Base-by-base conservation (phyloP, 92 coral and sea anemone species). In the Umimayanthus chanpuru region DNA sequence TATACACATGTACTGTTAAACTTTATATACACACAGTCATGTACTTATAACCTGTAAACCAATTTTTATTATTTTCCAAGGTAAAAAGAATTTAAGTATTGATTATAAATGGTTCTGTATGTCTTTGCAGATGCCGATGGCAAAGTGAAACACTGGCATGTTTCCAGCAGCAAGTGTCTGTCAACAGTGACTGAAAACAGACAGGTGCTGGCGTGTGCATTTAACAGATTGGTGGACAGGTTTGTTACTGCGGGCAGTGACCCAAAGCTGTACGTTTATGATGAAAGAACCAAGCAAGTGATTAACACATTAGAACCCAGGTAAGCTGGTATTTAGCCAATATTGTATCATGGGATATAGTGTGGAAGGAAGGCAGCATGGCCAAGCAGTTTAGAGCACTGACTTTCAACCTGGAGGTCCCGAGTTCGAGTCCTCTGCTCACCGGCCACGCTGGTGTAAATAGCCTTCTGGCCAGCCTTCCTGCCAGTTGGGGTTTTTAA, bases 231-330 rank as follows among this genome's bases (percentile, higher is more conserved):
- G 38, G 97, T 94, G 10, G 86, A 91, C 81, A 90, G 81, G 88
- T 97, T 95, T 87, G 92, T 95, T 70, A 97, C 99, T 11, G 95
- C 96, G 28, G 99, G 99, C 9, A 94, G 98, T 14, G 93, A 95
- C 82, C 89, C 97, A 40, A 94, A 88, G 81, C 85, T 97, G 39
- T 81, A 92, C 82, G 92, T 97, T 67, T 97, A 97, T 89, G 99
- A 97, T 88, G 98, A 94, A 73, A 93, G 76, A 67, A 97, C 99
- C 78, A 97, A 89, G 82, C 96, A 97, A 82, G 72, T 89, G 39
- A 43, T 97, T 23, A 73, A 83, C 77, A 94, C 95, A 8, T 49
- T 97, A 72, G 96, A 94, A 80, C 98, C 99, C 84, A 97, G 98
- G 98, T 95, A 81, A 61, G 26, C 15, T 16, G 4, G 18, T 21